Evolutionary conservation across 2,113 vertebrate genomes (phyloP).

Genomic region (Otis tarda): DNA sequence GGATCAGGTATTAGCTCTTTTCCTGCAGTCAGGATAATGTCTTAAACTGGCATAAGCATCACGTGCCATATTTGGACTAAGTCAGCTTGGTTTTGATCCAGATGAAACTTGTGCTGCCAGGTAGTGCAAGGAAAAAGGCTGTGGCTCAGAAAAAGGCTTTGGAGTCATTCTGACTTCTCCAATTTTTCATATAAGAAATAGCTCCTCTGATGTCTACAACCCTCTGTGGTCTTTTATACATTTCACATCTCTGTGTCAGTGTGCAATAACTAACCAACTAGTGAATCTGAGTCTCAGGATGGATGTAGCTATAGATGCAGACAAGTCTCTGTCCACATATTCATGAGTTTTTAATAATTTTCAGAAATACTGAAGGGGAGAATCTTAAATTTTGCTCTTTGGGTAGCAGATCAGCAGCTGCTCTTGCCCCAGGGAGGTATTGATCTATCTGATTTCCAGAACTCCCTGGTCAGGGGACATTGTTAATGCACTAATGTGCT

Average conservation of each 20-base stretch:
- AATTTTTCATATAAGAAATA: not conserved
- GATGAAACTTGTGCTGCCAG: not conserved
- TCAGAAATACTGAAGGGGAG: not conserved
- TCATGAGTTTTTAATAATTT: not conserved
- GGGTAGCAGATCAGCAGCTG: not conserved
- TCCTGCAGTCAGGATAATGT: not conserved
- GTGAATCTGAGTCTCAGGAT: not conserved
- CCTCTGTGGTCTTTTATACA: not conserved
- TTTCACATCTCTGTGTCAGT: not conserved
- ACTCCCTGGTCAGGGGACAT: not conserved
- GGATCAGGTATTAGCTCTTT: not conserved
- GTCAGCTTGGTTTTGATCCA: not conserved
- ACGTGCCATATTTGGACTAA: not conserved
- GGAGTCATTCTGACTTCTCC: not conserved
- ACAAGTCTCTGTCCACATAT: not conserved
- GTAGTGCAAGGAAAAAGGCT: not conserved
- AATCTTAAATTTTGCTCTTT: not conserved
- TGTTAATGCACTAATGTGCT: not conserved
- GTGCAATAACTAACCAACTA: not conserved
- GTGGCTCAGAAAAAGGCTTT: not conserved
- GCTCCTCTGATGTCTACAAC: not conserved
- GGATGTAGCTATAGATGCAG: not conserved
- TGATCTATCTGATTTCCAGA: not conserved
- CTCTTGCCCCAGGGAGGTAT: not conserved
- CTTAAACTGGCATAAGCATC: not conserved